A percentile compares a stretch with the other conserved stretches of the same genome.
These are phyloP conservation scores for Gymnocypris eckloni DNA, from an alignment of 2,797 vertebrate species.

Conservation along the genomic window DNA sequence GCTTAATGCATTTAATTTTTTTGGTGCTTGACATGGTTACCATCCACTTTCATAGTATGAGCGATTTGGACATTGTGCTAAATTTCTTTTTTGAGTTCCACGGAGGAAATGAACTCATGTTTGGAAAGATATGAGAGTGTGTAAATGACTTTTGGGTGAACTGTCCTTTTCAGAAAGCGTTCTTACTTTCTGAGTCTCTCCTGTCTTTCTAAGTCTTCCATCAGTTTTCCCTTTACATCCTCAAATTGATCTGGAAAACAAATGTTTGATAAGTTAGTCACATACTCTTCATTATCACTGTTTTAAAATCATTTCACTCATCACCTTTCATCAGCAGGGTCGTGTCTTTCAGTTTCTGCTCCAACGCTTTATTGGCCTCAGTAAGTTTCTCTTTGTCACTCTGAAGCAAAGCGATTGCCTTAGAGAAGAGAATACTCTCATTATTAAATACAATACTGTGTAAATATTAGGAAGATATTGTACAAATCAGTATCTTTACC, in stretches of 20 bases:
- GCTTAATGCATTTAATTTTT: not conserved
- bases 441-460: not conserved
- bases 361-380: slow-evolving; percentile 80
- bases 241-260: slow-evolving; percentile 86
- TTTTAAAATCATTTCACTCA: not conserved
- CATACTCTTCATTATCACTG: not conserved
- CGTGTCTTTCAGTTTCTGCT: slow-evolving; percentile 79
- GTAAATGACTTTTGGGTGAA: not conserved
- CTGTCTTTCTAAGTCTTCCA: slow-evolving; percentile 86
- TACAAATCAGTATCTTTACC: slow-evolving; percentile 72
- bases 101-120: not conserved
- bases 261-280: not conserved
- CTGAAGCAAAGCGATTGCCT: slow-evolving; percentile 79
- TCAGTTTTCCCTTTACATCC: slow-evolving; percentile 82
- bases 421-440: not conserved
- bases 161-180: not conserved
- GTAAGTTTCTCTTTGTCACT: slow-evolving; percentile 76
- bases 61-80: no score
- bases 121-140: not conserved
- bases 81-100: not conserved
- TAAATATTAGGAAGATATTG: not conserved
- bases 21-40: not conserved
- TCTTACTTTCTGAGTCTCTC: slow-evolving; percentile 87
- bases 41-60: no score
- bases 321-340: slow-evolving; percentile 85